Base-by-base conservation (phyloP, 2,888 invertebrate genomes). In the Unio pictorum region DNA sequence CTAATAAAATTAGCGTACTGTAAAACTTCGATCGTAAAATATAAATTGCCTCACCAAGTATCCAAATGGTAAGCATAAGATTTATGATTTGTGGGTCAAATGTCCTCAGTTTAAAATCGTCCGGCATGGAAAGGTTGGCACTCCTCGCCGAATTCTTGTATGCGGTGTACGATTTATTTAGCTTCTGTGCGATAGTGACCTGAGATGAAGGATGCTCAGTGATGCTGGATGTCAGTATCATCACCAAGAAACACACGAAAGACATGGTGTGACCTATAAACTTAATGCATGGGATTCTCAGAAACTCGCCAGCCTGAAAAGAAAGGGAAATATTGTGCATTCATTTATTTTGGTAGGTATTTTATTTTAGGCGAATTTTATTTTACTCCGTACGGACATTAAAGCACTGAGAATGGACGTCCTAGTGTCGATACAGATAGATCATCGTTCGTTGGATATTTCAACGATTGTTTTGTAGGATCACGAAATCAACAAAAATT, bases 261-360 rank as follows among this genome's bases (percentile, higher is more conserved):
- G 86, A 85, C 75, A 84, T 82, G 17, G 87, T 86, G 70, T 87
- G 86, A 8, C 85, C 86, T 55, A 87, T 81, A 68, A 88, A 87
- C 76, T 88, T 88, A 20, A 88, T 84, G 71, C 86, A 86, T 3
- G 88, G 88, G 55, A 83, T 84, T 28, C 82, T 73, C 60, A 88
- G 79, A 67, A 87, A 81, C n/a, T 78, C 76, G 7, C 86, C 85
- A n/a, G 86, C 74, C 88, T 87, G 77, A 23, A 69, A 61, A 61
- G 54, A 66, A 11, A 72, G 18, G 15, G 60, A 55, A 11, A 28
- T 23, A 56, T 7, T 17, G 23, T 34, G 28, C 17, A 23, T 18
- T 56, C 57, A 65, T 65, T n/a, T 23, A 56, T 15, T 45, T 45
- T 45, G 11, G 45, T 11, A 45, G 45, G 11, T 15, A 45, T 11